Conservation (phyloP, 2,888 invertebrate genomes). For the Cryptophagus acutangulus region DNA sequence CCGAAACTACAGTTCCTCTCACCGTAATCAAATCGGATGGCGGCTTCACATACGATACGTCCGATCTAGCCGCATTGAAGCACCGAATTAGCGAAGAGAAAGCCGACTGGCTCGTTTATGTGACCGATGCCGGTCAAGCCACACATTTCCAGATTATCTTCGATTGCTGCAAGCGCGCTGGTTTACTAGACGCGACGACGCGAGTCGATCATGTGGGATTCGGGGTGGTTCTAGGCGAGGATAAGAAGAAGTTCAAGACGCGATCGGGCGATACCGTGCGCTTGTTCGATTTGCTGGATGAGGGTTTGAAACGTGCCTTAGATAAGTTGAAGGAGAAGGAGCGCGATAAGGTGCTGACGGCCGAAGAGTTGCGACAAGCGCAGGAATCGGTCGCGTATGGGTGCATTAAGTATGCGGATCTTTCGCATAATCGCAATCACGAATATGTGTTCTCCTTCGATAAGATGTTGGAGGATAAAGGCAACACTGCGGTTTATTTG, state of each 20-base stretch:
- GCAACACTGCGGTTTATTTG: conserved; percentile 97
- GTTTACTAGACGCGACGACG: conserved; percentile 58
- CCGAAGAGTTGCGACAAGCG: conserved; percentile 75
- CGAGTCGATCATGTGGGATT: conserved; percentile 90
- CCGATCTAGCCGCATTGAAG: conserved; percentile 90
- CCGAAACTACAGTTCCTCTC: conserved; percentile 65
- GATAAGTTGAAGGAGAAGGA: conserved; percentile 84
- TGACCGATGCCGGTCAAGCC: conserved; percentile 90
- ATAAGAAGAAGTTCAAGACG: conserved; percentile 98
- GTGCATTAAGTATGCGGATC: conserved; percentile 97
- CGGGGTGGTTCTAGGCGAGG: conserved; percentile 96
- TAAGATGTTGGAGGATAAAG: conserved; percentile 98
- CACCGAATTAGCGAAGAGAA: conserved; percentile 80
- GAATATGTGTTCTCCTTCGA: conserved; percentile 99
- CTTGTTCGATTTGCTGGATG: conserved; percentile 81
- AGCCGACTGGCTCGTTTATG: conserved; percentile 85
- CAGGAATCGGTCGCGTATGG: conserved; percentile 94
- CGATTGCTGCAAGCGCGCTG: conserved; percentile 72
- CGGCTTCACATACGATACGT: conserved; percentile 96
- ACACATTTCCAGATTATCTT: conserved; percentile 71
- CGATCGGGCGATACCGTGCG: conserved; percentile 90
- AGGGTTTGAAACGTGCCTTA: conserved; percentile 77
- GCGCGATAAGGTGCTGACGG: conserved; percentile 74
- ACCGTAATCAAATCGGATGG: conserved; percentile 97
- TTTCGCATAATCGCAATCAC: conserved; percentile 86